Evolutionary conservation across 2,888 invertebrate species (phyloP).

Genomic region (Spatulosminthurus flaviceps): DNA sequence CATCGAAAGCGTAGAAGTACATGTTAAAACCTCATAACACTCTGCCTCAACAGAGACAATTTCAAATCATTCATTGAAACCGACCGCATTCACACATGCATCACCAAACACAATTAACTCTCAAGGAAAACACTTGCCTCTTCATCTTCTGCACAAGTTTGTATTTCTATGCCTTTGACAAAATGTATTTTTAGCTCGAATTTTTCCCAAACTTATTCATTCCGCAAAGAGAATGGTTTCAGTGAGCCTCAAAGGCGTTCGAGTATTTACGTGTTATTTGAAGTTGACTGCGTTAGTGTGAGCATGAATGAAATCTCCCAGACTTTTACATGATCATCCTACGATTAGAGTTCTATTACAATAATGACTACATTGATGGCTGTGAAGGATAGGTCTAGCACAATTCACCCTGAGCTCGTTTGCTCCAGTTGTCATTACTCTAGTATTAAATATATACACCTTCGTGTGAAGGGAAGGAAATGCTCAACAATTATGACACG

Average conservation of each 20-base stretch:
- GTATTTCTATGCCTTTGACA: not conserved
- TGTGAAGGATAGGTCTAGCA: too few species aligned
- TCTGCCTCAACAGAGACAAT: conserved; percentile 33
- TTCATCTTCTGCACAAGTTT: not conserved
- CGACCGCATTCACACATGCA: conserved; percentile 40
- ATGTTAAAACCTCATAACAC: conserved; percentile 17
- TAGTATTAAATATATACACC: not conserved
- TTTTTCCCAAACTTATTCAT: too few species aligned
- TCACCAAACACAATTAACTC: conserved; percentile 35
- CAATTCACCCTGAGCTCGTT: too few species aligned
- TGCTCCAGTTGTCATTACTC: not conserved
- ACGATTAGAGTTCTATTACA: too few species aligned
- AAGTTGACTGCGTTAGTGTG: too few species aligned
- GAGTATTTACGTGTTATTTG: too few species aligned
- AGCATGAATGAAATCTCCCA: too few species aligned
- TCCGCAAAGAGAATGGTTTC: too few species aligned
- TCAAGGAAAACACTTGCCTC: conserved; percentile 19
- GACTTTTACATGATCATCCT: too few species aligned
- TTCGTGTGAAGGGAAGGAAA: not conserved
- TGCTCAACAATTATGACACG: not conserved
- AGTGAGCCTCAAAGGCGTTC: too few species aligned
- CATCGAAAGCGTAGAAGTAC: not conserved
- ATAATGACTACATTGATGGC: too few species aligned
- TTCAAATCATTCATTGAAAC: conserved; percentile 42
- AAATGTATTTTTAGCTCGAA: not conserved